A percentile compares a stretch with the other conserved stretches of the same genome.
Evolutionary conservation across 1,140 invertebrate species (phyloP).

Genomic region (Temnothorax longispinosus): DNA sequence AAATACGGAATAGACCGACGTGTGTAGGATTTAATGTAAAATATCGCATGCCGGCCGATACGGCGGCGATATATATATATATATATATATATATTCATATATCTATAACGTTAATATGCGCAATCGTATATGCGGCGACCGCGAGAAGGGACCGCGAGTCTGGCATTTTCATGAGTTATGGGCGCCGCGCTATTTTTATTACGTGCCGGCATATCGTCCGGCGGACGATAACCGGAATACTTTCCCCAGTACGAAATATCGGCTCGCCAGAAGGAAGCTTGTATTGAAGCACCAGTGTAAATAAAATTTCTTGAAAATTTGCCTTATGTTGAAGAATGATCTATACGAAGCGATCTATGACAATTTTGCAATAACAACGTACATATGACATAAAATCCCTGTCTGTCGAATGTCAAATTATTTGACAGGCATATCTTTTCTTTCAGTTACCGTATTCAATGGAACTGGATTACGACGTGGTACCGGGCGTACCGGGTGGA

Average conservation of each 20-base stretch:
- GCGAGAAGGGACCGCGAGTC: neutral
- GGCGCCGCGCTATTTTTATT: slow-evolving; percentile 59
- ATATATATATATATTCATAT: slow-evolving; percentile 21
- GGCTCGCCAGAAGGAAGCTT: neutral
- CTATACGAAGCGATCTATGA: neutral
- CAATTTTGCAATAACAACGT: neutral
- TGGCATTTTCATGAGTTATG: slow-evolving; percentile 47
- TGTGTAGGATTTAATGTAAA: slow-evolving; percentile 45
- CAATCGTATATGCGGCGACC: slow-evolving; percentile 39
- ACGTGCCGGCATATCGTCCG: slow-evolving; percentile 31
- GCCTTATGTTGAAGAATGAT: neutral
- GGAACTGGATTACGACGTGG: slow-evolving; percentile 91
- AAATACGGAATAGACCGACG: slow-evolving; percentile 52
- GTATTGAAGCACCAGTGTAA: neutral
- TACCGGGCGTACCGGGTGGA: slow-evolving; percentile 82
- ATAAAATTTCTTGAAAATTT: neutral
- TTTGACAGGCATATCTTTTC: neutral
- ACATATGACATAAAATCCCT: neutral
- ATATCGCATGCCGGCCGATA: slow-evolving; percentile 43
- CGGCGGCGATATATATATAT: slow-evolving; percentile 17
- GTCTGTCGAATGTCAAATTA: neutral
- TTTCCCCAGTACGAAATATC: neutral
- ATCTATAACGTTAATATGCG: slow-evolving; percentile 49
- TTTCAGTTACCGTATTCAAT: slow-evolving; percentile 91
- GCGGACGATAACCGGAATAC: slow-evolving; percentile 37